These are phyloP conservation scores for Eristalinus aeneus DNA, from an alignment of 2,888 invertebrate species.

Conservation along the genomic window DNA sequence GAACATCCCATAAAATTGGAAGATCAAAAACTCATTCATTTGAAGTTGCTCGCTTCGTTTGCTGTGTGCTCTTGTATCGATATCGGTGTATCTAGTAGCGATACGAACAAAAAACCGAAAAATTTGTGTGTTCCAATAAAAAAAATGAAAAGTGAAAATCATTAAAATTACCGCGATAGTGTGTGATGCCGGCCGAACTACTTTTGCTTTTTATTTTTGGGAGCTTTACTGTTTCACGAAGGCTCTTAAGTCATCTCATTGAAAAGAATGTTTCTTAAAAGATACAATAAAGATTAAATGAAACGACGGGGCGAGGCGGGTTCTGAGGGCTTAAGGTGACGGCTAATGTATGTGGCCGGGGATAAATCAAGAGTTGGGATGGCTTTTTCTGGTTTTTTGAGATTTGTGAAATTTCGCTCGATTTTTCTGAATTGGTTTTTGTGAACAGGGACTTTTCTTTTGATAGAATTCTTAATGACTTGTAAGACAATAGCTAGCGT, in stretches of 20 bases:
- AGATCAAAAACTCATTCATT: slow-evolving; percentile 69
- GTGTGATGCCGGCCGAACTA: slow-evolving; percentile 34
- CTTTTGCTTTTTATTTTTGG: slow-evolving; percentile 40
- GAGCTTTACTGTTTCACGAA: not conserved
- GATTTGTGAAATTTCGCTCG: not conserved
- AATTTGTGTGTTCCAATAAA: not conserved
- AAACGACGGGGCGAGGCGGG: not conserved
- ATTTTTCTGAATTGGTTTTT: not conserved
- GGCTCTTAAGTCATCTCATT: not conserved
- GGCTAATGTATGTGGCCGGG: not conserved
- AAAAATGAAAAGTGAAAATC: slow-evolving; percentile 44
- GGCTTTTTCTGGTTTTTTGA: not conserved
- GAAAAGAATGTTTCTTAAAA: not conserved
- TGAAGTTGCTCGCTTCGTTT: slow-evolving; percentile 45
- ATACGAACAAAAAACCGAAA: not conserved
- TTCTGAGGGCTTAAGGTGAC: not conserved
- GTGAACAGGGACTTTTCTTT: not conserved
- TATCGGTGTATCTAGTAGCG: slow-evolving; percentile 56
- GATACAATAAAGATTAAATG: not conserved
- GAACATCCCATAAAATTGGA: slow-evolving; percentile 59
- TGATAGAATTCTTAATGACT: not conserved
- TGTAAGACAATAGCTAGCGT: too few species aligned
- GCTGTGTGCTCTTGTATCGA: slow-evolving; percentile 35
- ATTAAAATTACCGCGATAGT: slow-evolving; percentile 47
- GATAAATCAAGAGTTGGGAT: not conserved